Evolutionary conservation across 1,140 invertebrate genomes (phyloP).

Genomic region (Drosophila auraria): DNA sequence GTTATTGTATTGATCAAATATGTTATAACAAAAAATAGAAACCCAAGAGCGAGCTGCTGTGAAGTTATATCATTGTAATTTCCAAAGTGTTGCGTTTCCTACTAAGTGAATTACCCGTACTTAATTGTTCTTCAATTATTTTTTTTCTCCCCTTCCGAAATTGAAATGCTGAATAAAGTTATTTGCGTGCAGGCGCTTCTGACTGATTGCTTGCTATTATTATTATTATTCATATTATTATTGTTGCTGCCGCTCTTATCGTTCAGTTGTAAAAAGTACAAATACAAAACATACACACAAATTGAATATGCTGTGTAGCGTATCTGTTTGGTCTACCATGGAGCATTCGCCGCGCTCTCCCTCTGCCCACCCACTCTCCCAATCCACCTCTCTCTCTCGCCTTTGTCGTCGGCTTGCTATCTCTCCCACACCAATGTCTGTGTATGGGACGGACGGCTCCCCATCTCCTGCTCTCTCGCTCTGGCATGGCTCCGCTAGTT

Average conservation of each 20-base stretch:
- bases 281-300: slow-evolving; percentile 29
- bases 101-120: slow-evolving; percentile 3
- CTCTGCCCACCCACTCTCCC: slow-evolving; percentile 8
- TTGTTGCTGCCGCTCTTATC: slow-evolving; percentile 50
- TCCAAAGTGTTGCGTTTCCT: slow-evolving; percentile 24
- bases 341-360: background rate
- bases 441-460: slow-evolving; percentile 13
- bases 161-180: slow-evolving; percentile 53
- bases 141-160: slow-evolving; percentile 27
- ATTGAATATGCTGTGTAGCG: slow-evolving; percentile 23
- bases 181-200: slow-evolving; percentile 62
- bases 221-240: slow-evolving; percentile 43
- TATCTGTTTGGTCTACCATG: slow-evolving; percentile 8
- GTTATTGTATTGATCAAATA: background rate
- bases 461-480: slow-evolving; percentile 50
- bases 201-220: slow-evolving; percentile 34
- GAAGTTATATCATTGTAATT: slow-evolving; percentile 22
- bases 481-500: slow-evolving; percentile 5
- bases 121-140: slow-evolving; percentile 45
- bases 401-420: slow-evolving; percentile 39
- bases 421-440: slow-evolving; percentile 37
- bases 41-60: slow-evolving; percentile 1
- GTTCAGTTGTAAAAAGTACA: slow-evolving; percentile 57
- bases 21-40: slow-evolving; percentile 9
- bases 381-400: slow-evolving; percentile 32